Base-by-base conservation (phyloP, 2,113 vertebrate species). In the Colossoma macropomum region DNA sequence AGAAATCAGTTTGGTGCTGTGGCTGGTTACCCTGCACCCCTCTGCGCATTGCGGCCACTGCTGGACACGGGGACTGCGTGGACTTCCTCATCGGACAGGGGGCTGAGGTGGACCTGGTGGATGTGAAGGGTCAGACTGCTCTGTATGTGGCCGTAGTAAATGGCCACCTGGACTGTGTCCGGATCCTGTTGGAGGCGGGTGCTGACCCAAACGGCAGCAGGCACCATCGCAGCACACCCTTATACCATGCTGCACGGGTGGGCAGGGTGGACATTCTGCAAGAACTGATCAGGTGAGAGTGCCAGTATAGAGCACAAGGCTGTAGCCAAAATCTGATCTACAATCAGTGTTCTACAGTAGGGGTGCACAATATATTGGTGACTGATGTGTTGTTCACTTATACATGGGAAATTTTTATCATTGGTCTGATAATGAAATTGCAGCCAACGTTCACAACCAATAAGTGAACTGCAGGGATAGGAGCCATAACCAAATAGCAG, bases 21-120 rank as follows among this genome's bases (percentile, higher is more conserved):
- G 97, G 97, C 56, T 97, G 96, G 92, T 91, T 99, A 11, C 97
- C 97, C 79, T 99, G 97, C 87, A 97, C 97, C 0, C 97, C 97
- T 0, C 90, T 98, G 86, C 93, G 97, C 50, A 97, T 98, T 0
- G 97, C 97, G 0, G 95, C 97, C 88, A 98, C 97, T 0, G 96
- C 96, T 0, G 97, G 97, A 27, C 97, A 98, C 0, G 95, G 95
- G 0, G 89, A 94, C 83, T 97, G 96, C 0, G 96, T 98, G 27
- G 94, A 95, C 84, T 96, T 95, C 75, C 94, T 98, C 17, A 96
- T 98, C 63, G 93, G 85, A 60, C 95, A 95, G 84, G 97, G 97
- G 11, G 97, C 97, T 0, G 92, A 96, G 85, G 96, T 98, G 72
- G 97, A 99, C 87, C 92, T 98, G 71, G 97, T 99, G 17, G 97